Base-by-base conservation (phyloP, 2,888 invertebrate species). In the Oxyscelio sp. region DNA sequence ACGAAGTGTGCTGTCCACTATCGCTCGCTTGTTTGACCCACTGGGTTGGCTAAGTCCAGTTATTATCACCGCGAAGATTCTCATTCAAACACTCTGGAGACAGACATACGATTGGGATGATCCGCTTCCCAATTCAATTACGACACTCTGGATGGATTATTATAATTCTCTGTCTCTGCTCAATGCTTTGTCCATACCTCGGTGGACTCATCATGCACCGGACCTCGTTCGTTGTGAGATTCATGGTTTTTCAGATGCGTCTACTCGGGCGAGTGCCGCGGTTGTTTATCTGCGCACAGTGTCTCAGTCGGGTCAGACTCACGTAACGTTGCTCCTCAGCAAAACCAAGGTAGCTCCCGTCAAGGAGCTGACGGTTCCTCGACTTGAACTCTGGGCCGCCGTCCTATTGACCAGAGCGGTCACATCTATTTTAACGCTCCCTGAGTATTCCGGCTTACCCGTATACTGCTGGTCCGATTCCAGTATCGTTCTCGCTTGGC, bases 31-130 rank as follows among this genome's bases (percentile, higher is more conserved):
- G 11, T 59, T 21, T 17, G 61, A 61, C 22, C 74, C 74, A 0
- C 4, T 74, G 4, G 74, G 63, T 0, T 74, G 61, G 22, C 15
- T 74, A 2, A 15, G 15, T 2, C 59, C 38, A 0, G 40, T 61
- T 5, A 48, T 45, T 1, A 40, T 52, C 4, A 17, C 0, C 1
- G 74, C 59, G 1, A 74, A 74, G 21, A 63, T 74, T 4, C 40
- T 83, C 13, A 56, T 84, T 45, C 86, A 83, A 50, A 19, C 50
- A 0, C 31, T 81, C 13, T 85, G 80, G 79, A 11, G n/a, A 9
- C 9, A 11, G 5, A 5, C 2, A 1, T 21, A 13, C 13, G 9
- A 11, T 13, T 59, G 59, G 59, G 59, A 59, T 11, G 15, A n/a
- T n/a, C n/a, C n/a, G n/a, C n/a, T n/a, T n/a, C n/a, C n/a, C n/a